phyloP scores from a whole-genome alignment of 2,113 vertebrate genomes.

The Rhinogobius similis region DNA sequence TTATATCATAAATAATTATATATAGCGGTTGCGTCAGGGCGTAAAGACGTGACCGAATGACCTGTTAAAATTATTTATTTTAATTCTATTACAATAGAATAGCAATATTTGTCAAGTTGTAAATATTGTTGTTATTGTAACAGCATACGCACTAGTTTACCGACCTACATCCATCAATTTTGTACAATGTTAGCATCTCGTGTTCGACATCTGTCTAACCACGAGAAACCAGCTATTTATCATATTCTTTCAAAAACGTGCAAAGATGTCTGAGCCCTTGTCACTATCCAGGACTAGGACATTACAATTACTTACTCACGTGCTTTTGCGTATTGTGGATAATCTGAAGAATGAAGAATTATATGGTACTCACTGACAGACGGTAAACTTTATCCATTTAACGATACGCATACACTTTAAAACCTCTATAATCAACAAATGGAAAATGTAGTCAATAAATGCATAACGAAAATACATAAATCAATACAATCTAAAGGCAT shows the following conservation, averaged over 20 bases:
- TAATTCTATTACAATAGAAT: background rate
- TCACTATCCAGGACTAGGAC: background rate
- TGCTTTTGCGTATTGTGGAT: background rate
- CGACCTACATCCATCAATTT: constrained; percentile 42
- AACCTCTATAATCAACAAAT: too few species aligned
- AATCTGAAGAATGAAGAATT: background rate
- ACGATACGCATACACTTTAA: too few species aligned
- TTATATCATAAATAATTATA: too few species aligned
- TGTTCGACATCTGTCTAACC: background rate
- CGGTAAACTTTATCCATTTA: too few species aligned
- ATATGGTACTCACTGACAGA: too few species aligned
- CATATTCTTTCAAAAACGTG: background rate
- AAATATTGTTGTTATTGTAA: too few species aligned
- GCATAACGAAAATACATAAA: background rate
- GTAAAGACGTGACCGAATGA: constrained; percentile 46
- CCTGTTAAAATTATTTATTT: constrained; percentile 42
- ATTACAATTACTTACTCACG: background rate
- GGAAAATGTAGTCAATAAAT: background rate
- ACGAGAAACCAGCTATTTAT: background rate
- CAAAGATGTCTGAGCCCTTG: background rate
- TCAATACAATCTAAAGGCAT: background rate
- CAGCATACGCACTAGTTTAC: background rate
- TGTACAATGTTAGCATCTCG: background rate
- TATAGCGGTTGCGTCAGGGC: constrained; percentile 7
- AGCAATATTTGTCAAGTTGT: background rate